phyloP scores from a whole-genome alignment of 2,113 vertebrate genomes.

The Spermophilus dauricus region DNA sequence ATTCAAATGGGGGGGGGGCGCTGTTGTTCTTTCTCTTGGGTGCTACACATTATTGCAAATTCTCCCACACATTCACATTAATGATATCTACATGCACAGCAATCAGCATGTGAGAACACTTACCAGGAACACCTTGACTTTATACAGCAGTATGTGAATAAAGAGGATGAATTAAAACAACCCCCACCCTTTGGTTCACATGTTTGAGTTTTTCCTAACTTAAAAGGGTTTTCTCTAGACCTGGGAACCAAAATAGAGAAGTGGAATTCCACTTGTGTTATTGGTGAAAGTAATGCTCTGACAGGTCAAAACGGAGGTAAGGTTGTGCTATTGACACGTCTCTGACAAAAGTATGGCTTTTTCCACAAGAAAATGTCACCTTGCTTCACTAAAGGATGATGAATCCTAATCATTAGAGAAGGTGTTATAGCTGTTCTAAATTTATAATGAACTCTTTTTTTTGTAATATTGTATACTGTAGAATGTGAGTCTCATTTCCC shows the following conservation, averaged over 20 bases:
- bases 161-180: not conserved
- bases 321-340: not conserved
- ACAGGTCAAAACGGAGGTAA: slow-evolving; percentile 28
- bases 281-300: slow-evolving; percentile 13
- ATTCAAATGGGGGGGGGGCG: not conserved
- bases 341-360: slow-evolving; percentile 61
- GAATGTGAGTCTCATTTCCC: slow-evolving; percentile 14
- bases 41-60: not conserved
- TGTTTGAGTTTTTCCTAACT: slow-evolving; percentile 64
- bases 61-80: not conserved
- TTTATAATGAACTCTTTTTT: slow-evolving; percentile 61
- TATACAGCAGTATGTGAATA: not conserved
- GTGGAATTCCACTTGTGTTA: not conserved
- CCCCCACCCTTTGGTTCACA: not conserved
- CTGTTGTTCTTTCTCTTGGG: slow-evolving; percentile 31
- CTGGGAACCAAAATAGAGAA: not conserved
- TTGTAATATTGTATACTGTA: slow-evolving; percentile 52
- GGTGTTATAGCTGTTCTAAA: slow-evolving; percentile 61
- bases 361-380: slow-evolving; percentile 17
- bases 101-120: not conserved
- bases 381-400: slow-evolving; percentile 22
- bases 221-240: slow-evolving; percentile 63
- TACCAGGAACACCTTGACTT: not conserved
- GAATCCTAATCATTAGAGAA: slow-evolving; percentile 57
- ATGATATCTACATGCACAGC: not conserved